Evolutionary conservation across 2,113 vertebrate genomes (phyloP), one percentile per base, ranked within the genome.

Genomic region (Chrysochloris asiatica): DNA sequence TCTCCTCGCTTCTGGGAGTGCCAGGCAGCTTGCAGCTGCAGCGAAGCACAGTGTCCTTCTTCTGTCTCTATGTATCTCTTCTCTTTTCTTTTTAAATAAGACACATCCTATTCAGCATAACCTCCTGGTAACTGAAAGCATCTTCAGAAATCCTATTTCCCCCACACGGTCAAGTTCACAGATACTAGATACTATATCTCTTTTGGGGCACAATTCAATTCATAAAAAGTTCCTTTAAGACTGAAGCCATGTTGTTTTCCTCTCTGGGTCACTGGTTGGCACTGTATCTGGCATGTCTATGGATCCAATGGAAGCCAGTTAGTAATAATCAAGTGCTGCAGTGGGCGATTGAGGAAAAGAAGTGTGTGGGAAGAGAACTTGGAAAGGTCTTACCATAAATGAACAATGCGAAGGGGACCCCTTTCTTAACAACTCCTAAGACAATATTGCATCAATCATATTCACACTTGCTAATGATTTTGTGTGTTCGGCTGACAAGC

Each of bases 391-490:
- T 78, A 22, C 47, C 84, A 76, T 94, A 92, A 93, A 87, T 80
- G 94, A 96, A 92, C 86, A 45, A 79, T 86, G 93, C 95, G 86
- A 94, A 90, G 92, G 48, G 63, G 96, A 92, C 47, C 84, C 84
- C 89, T 82, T 52, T 93, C 59, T 82, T 94, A 96, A 90, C 90
- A 95, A 82, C 93, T 95, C 88, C 93, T 85, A 83, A 90, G 79
- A 17, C 38, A 85, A 1, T 86, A 92, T 95, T 94, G 79, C 85
- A 95, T 95, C 86, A 83, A 59, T 96, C 91, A 89, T 86, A 96
- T 96, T 96, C 90, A 65, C 94, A 94, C 92, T 96, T 59, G 61
- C 92, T 97, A 97, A 97, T 95, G 93, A 96, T 96, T 95, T 95
- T 90, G 92, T 92, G 95, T 93, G 93, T 96, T 97, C 59, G 36